These are phyloP conservation scores for Peromyscus attwateri DNA, from an alignment of 2,797 vertebrate genomes.

Conservation along the genomic window DNA sequence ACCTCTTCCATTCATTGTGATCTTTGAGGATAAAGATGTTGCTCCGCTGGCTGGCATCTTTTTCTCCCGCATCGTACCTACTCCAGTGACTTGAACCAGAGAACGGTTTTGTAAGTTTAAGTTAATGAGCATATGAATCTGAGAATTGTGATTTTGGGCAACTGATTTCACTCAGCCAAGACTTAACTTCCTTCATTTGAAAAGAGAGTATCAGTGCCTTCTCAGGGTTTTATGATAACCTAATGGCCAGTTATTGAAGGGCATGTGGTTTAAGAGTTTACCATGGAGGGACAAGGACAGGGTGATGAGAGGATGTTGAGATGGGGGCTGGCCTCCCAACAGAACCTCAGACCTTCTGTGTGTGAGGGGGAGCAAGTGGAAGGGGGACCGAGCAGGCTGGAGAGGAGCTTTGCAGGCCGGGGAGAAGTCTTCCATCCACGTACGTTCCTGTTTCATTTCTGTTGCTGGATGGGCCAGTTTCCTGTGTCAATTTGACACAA, in stretches of 20 bases:
- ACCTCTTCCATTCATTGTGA: neutral
- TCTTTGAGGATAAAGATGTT: neutral
- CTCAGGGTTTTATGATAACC: conserved; percentile 12
- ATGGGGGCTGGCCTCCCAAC: neutral
- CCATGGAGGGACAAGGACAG: neutral
- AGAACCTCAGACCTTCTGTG: neutral
- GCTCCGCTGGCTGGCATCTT: neutral
- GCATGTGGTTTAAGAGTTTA: neutral
- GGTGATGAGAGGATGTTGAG: neutral
- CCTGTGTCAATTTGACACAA: neutral
- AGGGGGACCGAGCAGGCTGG: too few relatives aligned
- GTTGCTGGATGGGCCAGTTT: neutral
- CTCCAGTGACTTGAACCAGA: neutral
- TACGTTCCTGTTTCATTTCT: neutral
- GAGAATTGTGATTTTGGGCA: neutral
- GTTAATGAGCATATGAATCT: neutral
- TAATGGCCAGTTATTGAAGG: neutral
- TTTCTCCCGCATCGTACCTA: neutral
- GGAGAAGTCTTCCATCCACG: neutral
- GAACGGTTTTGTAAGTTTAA: neutral
- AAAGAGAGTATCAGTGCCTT: neutral
- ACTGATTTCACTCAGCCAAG: conserved; percentile 39
- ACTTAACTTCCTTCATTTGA: conserved; percentile 38
- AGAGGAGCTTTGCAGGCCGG: neutral
- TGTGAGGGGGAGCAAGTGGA: neutral